phyloP scores from a whole-genome alignment of 2,797 vertebrate genomes.

The Artibeus jamaicensis region DNA sequence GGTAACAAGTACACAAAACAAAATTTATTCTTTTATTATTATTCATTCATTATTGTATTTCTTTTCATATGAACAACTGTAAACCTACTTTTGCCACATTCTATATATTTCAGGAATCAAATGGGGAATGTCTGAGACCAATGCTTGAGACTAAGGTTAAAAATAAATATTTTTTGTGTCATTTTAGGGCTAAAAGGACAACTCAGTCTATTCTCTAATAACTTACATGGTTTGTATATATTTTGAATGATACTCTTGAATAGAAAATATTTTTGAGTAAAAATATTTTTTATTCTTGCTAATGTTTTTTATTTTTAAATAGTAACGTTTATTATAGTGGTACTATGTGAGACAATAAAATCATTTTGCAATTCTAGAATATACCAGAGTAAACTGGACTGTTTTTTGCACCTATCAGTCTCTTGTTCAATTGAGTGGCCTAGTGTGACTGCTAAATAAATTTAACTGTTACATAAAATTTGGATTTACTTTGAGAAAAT shows the following conservation, averaged over 20 bases:
- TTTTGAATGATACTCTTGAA: background rate
- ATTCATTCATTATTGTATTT: background rate
- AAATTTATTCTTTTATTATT: background rate
- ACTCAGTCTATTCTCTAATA: background rate
- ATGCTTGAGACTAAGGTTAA: background rate
- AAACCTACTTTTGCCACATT: background rate
- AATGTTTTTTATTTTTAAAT: background rate
- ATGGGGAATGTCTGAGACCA: background rate
- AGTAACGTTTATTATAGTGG: background rate
- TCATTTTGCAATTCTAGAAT: background rate
- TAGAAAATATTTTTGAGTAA: background rate
- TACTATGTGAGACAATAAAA: background rate
- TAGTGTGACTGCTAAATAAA: constrained; percentile 31
- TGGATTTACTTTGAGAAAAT: constrained; percentile 17
- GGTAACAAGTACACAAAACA: background rate
- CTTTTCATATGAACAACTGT: background rate
- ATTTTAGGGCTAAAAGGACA: background rate
- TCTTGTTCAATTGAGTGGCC: background rate
- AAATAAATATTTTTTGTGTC: background rate
- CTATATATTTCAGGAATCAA: background rate
- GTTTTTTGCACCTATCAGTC: background rate
- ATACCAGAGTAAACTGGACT: background rate
- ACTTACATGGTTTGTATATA: background rate
- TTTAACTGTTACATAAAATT: background rate
- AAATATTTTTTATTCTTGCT: background rate